Base-by-base conservation (phyloP, 2,888 invertebrate genomes). In the Synanthedon myopaeformis region DNA sequence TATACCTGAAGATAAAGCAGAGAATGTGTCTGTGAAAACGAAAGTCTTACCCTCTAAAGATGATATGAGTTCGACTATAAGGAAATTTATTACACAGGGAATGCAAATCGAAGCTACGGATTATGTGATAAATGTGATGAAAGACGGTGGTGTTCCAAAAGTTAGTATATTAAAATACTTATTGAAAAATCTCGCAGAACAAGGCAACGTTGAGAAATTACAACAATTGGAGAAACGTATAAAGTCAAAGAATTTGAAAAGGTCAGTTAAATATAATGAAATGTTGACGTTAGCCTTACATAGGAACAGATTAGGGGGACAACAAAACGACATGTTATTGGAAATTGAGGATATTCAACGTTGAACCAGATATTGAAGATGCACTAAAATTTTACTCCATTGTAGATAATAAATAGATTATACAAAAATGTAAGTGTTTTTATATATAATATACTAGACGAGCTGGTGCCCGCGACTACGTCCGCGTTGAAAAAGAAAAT, bases 141-240 rank as follows among this genome's bases (percentile, higher is more conserved):
- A 86, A 14, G 72, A 77, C 1, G 88, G 89, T 2, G 66, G 76
- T 1, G 69, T 82, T 52, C 93, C 93, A 0, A 75, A 89, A 51
- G 67, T 82, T 0, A 88, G 85, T 61, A 88, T 92, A 1, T 78
- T 94, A 8, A 90, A 91, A 65, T 92, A 79, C 64, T 79, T 92
- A 41, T 66, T 93, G n/a, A 92, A 90, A 63, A 89, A 81, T 62
- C 61, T 85, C 19, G 76, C 80, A 1, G 67, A 73, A n/a, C 65
- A 83, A 41, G 88, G 88, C 3, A 66, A 89, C 49, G 80, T 86
- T 0, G 82, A 79, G 12, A 86, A 90, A 63, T 90, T 91, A 58
- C 82, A 92, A 59, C 67, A 65, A 35, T 55, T 86, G 0, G 83
- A 75, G 0, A 65, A 69, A 12, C 57, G 65, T 51, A 53, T 82